Evolutionary conservation across 2,797 vertebrate genomes (phyloP).

Genomic region (Clarias laeviceps): DNA sequence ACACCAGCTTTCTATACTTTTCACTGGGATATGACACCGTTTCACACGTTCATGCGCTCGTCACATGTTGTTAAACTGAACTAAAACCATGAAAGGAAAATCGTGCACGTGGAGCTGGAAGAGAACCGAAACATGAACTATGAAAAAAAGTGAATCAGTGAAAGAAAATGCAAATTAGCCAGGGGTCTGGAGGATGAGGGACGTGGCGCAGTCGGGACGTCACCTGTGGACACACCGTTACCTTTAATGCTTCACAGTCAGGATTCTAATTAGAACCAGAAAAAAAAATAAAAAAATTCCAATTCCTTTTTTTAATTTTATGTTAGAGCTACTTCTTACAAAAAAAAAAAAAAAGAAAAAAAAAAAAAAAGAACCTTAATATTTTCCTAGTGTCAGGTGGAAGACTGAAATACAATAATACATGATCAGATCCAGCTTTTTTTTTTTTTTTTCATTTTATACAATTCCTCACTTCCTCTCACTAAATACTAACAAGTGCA

Average conservation of each 20-base stretch:
- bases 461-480: conserved; percentile 51
- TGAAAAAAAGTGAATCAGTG: neutral
- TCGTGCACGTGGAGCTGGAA: neutral
- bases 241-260: conserved; percentile 34
- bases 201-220: neutral
- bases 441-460: conserved; percentile 61
- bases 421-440: conserved; percentile 45
- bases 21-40: neutral
- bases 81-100: neutral
- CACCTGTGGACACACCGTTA: neutral
- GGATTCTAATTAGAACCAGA: too few species aligned
- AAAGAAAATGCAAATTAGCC: neutral
- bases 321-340: neutral
- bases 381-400: conserved; percentile 60
- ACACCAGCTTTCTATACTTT: neutral
- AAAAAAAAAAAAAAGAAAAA: conserved; percentile 50
- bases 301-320: neutral
- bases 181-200: neutral
- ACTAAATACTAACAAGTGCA: conserved; percentile 54
- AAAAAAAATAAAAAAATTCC: neutral
- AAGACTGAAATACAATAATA: conserved; percentile 35
- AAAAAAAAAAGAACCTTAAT: conserved; percentile 58
- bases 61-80: neutral
- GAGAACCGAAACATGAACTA: neutral
- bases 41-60: neutral